Conservation (phyloP, 2,113 vertebrate genomes). For the Pluvianellus socialis region DNA sequence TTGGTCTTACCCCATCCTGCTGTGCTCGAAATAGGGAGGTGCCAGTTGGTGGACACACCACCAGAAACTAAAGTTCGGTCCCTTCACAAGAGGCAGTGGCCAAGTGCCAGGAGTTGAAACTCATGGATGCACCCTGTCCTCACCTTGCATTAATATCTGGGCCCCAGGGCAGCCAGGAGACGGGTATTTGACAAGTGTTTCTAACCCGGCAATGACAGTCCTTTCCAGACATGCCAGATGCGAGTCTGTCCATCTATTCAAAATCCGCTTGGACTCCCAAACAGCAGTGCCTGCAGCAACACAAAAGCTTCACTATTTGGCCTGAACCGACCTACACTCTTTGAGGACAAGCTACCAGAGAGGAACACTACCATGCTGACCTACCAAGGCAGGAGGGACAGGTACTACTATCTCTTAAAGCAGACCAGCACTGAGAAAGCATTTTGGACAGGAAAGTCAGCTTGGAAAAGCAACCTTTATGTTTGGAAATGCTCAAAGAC, state of each 20-base stretch:
- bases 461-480: background rate
- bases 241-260: background rate
- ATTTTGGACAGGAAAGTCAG: background rate
- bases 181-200: background rate
- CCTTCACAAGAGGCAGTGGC: background rate
- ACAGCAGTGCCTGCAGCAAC: background rate
- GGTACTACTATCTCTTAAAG: background rate
- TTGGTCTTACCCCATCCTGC: background rate
- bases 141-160: background rate
- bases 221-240: background rate
- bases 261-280: background rate
- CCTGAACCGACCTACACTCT: background rate
- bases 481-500: background rate
- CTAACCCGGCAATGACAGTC: background rate
- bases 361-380: rapidly evolving
- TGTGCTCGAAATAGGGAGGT: background rate
- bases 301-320: rapidly evolving
- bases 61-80: background rate
- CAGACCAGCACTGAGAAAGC: background rate
- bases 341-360: background rate
- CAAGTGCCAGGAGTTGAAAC: background rate
- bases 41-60: background rate
- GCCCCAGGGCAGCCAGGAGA: background rate
- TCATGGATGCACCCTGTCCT: background rate
- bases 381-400: background rate